Base-by-base conservation (phyloP, 2,888 invertebrate species). In the Ophion costatus region DNA sequence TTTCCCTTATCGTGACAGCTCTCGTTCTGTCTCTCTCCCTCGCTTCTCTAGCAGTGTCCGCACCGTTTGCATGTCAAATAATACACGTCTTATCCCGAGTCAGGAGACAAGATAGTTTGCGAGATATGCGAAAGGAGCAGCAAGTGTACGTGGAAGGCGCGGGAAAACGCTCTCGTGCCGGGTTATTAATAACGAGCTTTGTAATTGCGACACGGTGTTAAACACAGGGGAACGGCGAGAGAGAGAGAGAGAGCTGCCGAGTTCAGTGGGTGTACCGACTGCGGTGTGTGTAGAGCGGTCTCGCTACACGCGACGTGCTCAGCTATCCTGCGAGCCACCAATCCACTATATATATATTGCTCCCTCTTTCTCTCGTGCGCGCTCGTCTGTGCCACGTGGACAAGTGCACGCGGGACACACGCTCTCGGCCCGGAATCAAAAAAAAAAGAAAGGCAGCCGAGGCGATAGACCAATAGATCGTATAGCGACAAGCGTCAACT, bases 161-260 rank as follows among this genome's bases (percentile, higher is more conserved):
- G 67, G 17, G 71, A 57, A 45, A 78, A 77, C 69, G 69, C 84
- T 80, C 85, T 82, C 84, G 87, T 77, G 83, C 73, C 69, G 84
- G 76, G 85, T 86, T 87, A 86, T 87, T 87, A 87, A 87, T 87
- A 86, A 87, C 85, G 86, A 87, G 86, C 85, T 86, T 85, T 85
- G 86, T 87, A 87, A 87, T 87, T 86, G 87, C 86, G 86, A 87
- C 85, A 86, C 85, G 86, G 85, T 86, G 85, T 87, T 86, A 87
- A 87, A 87, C 81, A 86, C 79, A 83, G 87, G 74, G 86, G 80
- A 38, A 17, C 81, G 78, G 77, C 73, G 69, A 78, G 80, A 79
- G 11, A 45, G 14, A 57, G 76, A 42, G 45, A 38, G 56, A 56
- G 80, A 42, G 45, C 71, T 42, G 75, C 22, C 82, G 79, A 74